Percentiles rank a stretch among this genome's conserved stretches.
Evolutionary conservation across 2,888 invertebrate genomes (phyloP).

Genomic region (Homarus gammarus): DNA sequence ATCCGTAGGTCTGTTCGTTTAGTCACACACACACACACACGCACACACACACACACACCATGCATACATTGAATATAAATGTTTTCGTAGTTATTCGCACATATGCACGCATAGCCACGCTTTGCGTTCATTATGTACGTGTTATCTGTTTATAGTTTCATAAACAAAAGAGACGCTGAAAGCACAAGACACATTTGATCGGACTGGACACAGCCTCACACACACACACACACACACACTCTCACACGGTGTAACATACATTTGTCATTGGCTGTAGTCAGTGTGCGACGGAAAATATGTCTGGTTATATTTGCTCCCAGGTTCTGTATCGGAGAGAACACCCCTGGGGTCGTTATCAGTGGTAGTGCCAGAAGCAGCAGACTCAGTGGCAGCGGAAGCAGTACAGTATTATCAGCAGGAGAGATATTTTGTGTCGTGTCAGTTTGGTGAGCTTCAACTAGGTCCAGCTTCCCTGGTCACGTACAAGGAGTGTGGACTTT

Average conservation of each 20-base stretch:
- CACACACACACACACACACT: background rate
- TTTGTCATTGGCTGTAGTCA: background rate
- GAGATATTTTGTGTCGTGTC: background rate
- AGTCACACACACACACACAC: background rate
- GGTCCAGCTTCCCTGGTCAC: constrained; percentile 14
- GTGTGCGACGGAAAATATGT: background rate
- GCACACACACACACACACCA: constrained; percentile 21
- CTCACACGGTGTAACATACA: background rate
- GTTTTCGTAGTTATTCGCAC: no score
- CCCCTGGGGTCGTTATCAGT: background rate
- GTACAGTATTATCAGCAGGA: no score
- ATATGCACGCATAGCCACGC: constrained; percentile 4
- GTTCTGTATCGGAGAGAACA: background rate
- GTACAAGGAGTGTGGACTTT: background rate
- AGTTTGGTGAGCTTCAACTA: background rate
- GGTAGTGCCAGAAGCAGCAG: background rate
- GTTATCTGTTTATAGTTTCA: background rate
- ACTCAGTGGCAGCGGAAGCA: background rate
- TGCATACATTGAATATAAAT: background rate
- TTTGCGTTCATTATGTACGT: background rate
- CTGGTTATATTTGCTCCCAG: background rate
- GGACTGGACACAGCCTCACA: background rate
- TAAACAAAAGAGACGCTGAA: background rate
- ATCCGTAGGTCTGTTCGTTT: background rate
- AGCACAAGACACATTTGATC: background rate